These are phyloP conservation scores for Synanthedon andrenaeformis DNA, from an alignment of 2,888 invertebrate species.

Conservation along the genomic window DNA sequence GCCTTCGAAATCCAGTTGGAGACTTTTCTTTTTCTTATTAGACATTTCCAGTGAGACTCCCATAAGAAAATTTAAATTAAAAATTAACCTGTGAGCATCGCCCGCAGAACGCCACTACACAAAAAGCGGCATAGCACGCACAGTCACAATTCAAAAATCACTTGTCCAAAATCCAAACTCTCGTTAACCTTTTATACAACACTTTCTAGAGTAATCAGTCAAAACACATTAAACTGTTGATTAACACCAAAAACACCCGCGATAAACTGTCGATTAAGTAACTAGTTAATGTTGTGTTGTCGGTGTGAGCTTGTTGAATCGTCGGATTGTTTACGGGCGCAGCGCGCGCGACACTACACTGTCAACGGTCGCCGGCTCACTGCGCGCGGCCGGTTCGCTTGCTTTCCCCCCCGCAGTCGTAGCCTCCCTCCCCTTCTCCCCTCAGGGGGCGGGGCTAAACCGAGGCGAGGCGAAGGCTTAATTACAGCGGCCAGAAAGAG, in stretches of 20 bases:
- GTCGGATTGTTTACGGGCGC: constrained; percentile 42
- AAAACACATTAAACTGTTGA: constrained; percentile 52
- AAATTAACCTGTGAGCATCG: constrained; percentile 68
- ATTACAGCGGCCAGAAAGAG: constrained; percentile 62
- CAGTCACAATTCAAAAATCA: constrained; percentile 52
- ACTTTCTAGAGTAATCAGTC: constrained; percentile 46
- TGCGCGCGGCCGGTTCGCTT: constrained; percentile 42
- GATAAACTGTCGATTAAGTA: constrained; percentile 47
- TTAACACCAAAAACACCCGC: constrained; percentile 57
- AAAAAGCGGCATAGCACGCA: constrained; percentile 63
- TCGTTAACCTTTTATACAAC: constrained; percentile 41
- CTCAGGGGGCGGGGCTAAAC: constrained; percentile 53
- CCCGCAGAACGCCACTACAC: constrained; percentile 65
- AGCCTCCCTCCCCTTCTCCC: constrained; percentile 21
- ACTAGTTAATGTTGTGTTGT: constrained; percentile 55
- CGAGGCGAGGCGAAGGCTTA: constrained; percentile 63
- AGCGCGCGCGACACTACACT: constrained; percentile 54
- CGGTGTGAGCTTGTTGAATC: constrained; percentile 35
- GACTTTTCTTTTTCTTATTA: neutral
- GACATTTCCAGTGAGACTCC: constrained; percentile 24
- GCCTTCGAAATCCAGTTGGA: too few relatives aligned
- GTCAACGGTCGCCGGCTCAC: constrained; percentile 67
- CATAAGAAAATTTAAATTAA: constrained; percentile 37
- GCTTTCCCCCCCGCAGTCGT: constrained; percentile 24
- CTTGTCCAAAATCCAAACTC: constrained; percentile 63